Conservation (phyloP, 2,888 invertebrate genomes). For the Clusia tigrina region DNA sequence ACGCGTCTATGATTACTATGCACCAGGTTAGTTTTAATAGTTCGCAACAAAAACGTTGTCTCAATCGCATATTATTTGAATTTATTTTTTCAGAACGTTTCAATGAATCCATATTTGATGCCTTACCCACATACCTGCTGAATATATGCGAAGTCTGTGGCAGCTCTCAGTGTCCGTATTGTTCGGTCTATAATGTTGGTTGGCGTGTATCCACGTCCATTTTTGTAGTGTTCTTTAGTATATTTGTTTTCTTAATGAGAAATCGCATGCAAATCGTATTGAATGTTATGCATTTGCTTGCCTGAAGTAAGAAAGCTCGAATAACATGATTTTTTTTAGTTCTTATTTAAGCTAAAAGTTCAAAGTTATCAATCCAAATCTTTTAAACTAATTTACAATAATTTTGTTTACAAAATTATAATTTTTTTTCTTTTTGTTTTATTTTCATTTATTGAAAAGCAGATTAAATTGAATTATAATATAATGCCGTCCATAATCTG, state of each 20-base stretch:
- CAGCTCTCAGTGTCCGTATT: slow-evolving; percentile 92
- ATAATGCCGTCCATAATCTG: slow-evolving; percentile 15
- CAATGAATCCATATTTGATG: slow-evolving; percentile 91
- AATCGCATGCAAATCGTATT: slow-evolving; percentile 53
- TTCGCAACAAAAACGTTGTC: not conserved
- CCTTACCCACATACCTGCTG: slow-evolving; percentile 82
- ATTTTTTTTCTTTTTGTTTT: not conserved
- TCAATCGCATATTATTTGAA: slow-evolving; percentile 2
- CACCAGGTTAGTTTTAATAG: slow-evolving; percentile 77
- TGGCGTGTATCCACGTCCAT: slow-evolving; percentile 58
- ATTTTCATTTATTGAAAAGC: slow-evolving; percentile 9
- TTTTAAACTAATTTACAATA: no score
- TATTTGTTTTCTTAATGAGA: slow-evolving; percentile 56
- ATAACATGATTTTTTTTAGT: no score
- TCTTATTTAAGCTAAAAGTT: no score
- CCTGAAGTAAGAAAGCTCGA: slow-evolving; percentile 34
- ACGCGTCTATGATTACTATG: slow-evolving; percentile 93
- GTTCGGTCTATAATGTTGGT: slow-evolving; percentile 79
- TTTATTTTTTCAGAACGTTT: slow-evolving; percentile 77
- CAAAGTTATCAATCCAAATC: no score
- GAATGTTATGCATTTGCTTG: slow-evolving; percentile 47
- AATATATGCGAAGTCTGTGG: slow-evolving; percentile 95
- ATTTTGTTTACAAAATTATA: not conserved
- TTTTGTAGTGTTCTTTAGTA: slow-evolving; percentile 54
- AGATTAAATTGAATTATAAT: not conserved